phyloP scores from a whole-genome alignment of 2,888 invertebrate genomes.

The Serrognathus titanus region DNA sequence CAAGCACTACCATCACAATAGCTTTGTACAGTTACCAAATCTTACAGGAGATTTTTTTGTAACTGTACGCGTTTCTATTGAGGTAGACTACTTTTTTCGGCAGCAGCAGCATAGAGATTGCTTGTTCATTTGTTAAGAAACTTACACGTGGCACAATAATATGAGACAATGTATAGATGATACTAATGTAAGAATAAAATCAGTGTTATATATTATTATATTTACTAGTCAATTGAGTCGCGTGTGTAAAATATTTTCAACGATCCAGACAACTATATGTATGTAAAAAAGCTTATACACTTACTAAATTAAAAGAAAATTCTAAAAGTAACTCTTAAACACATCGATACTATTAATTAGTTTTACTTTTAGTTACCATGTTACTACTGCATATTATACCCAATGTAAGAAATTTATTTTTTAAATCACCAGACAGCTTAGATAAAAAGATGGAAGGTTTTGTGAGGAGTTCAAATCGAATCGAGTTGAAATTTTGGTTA shows the following conservation, averaged over 20 bases:
- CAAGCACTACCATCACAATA: too few relatives aligned
- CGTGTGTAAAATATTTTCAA: conserved; percentile 34
- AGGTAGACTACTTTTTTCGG: too few relatives aligned
- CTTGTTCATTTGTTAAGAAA: conserved; percentile 40
- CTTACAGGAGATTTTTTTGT: too few relatives aligned
- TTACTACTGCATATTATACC: too few relatives aligned
- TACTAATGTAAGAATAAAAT: conserved; percentile 39
- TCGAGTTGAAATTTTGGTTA: too few relatives aligned
- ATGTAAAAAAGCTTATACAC: conserved; percentile 24
- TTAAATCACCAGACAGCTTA: conserved; percentile 6
- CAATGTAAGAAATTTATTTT: not conserved
- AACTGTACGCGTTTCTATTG: too few relatives aligned
- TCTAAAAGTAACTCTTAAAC: not conserved
- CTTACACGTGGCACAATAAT: conserved; percentile 48
- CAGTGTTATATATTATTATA: conserved; percentile 37
- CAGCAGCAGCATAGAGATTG: conserved; percentile 7
- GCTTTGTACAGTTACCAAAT: too few relatives aligned
- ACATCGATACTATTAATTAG: too few relatives aligned
- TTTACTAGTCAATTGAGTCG: conserved; percentile 47
- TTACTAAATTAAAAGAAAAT: conserved; percentile 16
- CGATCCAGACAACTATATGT: conserved; percentile 19
- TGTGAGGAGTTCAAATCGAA: too few relatives aligned
- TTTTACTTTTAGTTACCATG: too few relatives aligned
- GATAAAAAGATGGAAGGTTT: too few relatives aligned
- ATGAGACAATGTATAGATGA: conserved; percentile 47